Base-by-base conservation (phyloP, 2,888 invertebrate species). In the Thecocarcelia acutangulata region DNA sequence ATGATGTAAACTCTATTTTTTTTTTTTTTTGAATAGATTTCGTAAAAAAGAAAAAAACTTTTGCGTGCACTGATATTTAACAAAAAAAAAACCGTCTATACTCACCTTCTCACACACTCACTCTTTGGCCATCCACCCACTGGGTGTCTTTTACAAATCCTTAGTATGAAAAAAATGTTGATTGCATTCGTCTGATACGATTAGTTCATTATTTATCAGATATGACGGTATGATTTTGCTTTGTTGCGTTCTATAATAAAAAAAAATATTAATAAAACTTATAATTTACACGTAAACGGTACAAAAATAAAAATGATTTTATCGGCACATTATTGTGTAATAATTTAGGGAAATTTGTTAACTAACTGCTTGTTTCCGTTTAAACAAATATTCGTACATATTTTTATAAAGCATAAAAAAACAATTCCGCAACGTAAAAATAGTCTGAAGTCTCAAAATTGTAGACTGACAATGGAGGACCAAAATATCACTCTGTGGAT, bases 271-370 rank as follows among this genome's bases (percentile, higher is more conserved):
- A 48, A 48, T 79, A 72, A 79, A 80, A 73, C 74, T 76, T 61
- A 83, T 40, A 54, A 63, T 77, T 74, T 61, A 81, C 63, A 81
- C 59, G 72, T 84, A 85, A 83, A 63, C 54, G 13, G 6, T 2
- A 68, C 44, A 21, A 42, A 8, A 28, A 48, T 13, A 42, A n/a
- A 46, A 9, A n/a, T 33, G 21, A 66, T 73, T 11, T 59, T 68
- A 68, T 74, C 50, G 13, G 2, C 17, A 15, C 8, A 13, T 50
- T 48, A 24, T 48, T 63, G n/a, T 5, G 21, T 46, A 50, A 54
- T 40, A 69, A 69, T 61, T 46, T 61, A 21, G n/a, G 33, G 3
- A 61, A 68, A 61, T 54, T 76, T 52, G 52, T 66, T 28, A n/a
- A 58, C 13, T 33, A 28, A 66, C 42, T 17, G n/a, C 17, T 15